phyloP scores from a whole-genome alignment of 2,888 invertebrate species.

The Cephus nigrinus region DNA sequence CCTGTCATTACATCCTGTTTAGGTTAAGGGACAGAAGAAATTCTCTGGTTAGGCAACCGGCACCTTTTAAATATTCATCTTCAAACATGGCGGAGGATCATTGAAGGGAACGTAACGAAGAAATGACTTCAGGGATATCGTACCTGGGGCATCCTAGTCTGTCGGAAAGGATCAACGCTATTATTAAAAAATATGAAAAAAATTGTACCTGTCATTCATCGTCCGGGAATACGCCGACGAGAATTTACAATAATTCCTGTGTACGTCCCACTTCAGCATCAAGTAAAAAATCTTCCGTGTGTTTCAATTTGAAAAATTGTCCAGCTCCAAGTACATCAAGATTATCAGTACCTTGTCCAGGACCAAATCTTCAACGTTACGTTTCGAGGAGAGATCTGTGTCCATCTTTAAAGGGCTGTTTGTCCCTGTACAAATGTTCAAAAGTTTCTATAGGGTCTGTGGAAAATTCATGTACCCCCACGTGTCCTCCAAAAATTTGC shows the following conservation, averaged over 20 bases:
- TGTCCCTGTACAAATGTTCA: conserved; percentile 26
- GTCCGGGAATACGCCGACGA: neutral
- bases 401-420: conserved; percentile 29
- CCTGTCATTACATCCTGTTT: neutral
- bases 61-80: neutral
- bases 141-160: conserved; percentile 22
- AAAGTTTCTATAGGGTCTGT: neutral
- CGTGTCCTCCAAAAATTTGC: neutral
- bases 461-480: neutral
- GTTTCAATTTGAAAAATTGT: neutral
- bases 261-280: neutral
- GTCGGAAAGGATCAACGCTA: conserved; percentile 51
- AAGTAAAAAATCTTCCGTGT: neutral
- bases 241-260: conserved; percentile 16
- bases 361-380: conserved; percentile 39
- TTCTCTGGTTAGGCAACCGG: neutral
- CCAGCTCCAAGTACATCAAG: neutral
- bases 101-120: neutral
- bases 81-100: neutral
- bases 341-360: conserved; percentile 26
- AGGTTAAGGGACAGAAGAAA: neutral
- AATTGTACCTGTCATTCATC: neutral
- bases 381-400: conserved; percentile 32
- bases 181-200: conserved; percentile 49
- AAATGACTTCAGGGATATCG: neutral